Evolutionary conservation across 1,140 invertebrate species (phyloP).

Genomic region (Luehdorfia chinensis): DNA sequence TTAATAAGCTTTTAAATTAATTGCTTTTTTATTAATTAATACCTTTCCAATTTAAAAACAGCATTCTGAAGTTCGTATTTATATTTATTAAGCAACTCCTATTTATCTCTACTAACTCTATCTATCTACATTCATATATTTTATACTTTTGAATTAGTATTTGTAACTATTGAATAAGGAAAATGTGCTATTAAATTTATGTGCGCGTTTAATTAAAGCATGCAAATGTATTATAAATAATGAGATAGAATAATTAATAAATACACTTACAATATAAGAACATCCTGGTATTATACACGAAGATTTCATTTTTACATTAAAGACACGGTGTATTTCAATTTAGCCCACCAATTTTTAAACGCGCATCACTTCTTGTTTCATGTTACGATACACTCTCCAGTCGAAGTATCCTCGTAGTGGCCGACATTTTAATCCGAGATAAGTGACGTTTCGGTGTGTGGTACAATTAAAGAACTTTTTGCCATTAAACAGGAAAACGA

Average conservation of each 20-base stretch:
- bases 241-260: not conserved
- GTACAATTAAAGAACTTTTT: conserved; percentile 13
- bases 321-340: not conserved
- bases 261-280: conserved; percentile 41
- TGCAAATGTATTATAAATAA: too few species aligned
- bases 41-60: too few species aligned
- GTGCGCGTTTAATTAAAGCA: too few species aligned
- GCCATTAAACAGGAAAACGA: conserved; percentile 13
- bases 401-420: conserved; percentile 25
- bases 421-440: conserved; percentile 52
- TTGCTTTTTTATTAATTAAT: too few species aligned
- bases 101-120: too few species aligned
- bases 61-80: too few species aligned
- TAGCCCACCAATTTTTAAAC: not conserved
- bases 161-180: too few species aligned
- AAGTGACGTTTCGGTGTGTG: conserved; percentile 30
- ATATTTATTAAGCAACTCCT: too few species aligned
- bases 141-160: too few species aligned
- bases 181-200: too few species aligned
- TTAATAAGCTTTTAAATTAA: too few species aligned
- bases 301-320: conserved; percentile 38
- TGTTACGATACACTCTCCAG: conserved; percentile 23
- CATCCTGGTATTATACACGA: conserved; percentile 51
- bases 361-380: conserved; percentile 22
- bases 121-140: too few species aligned